Percentiles rank a stretch among this genome's conserved stretches.
phyloP scores from a whole-genome alignment of 2,888 invertebrate genomes.

The Drosophila emarginata region DNA sequence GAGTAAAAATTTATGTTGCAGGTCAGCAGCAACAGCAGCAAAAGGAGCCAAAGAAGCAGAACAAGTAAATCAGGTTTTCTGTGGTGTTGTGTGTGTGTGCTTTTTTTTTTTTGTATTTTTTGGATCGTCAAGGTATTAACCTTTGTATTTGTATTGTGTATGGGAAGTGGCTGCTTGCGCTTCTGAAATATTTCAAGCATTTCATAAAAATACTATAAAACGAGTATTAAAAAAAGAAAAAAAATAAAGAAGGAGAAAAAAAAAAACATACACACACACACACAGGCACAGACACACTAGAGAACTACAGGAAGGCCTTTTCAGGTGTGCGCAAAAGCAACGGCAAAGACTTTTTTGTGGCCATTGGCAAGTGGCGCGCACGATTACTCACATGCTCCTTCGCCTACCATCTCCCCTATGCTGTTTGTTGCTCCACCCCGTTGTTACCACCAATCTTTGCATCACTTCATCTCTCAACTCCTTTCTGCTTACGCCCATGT shows the following conservation, averaged over 20 bases:
- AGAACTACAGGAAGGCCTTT: slow-evolving; percentile 19
- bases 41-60: slow-evolving; percentile 42
- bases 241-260: slow-evolving; percentile 11
- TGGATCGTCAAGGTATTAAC: slow-evolving; percentile 67
- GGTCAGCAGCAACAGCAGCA: slow-evolving; percentile 39
- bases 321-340: slow-evolving; percentile 29
- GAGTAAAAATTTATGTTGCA: slow-evolving; percentile 50
- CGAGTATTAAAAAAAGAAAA: slow-evolving; percentile 44
- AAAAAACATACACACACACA: slow-evolving; percentile 21
- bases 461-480: not conserved
- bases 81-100: slow-evolving; percentile 22
- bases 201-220: slow-evolving; percentile 42
- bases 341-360: slow-evolving; percentile 29
- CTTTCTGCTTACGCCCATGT: slow-evolving; percentile 6
- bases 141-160: slow-evolving; percentile 42
- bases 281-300: not conserved
- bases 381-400: slow-evolving; percentile 58
- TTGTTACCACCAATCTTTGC: not conserved
- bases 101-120: not conserved
- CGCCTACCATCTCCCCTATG: not conserved
- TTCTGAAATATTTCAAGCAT: slow-evolving; percentile 69
- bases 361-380: slow-evolving; percentile 62
- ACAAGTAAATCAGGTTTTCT: slow-evolving; percentile 71
- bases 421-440: not conserved
- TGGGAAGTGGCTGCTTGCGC: slow-evolving; percentile 31